A percentile compares a stretch with the other conserved stretches of the same genome.
These are phyloP conservation scores for Heterodera carotae DNA, from an alignment of 1,140 invertebrate species.

Conservation along the genomic window DNA sequence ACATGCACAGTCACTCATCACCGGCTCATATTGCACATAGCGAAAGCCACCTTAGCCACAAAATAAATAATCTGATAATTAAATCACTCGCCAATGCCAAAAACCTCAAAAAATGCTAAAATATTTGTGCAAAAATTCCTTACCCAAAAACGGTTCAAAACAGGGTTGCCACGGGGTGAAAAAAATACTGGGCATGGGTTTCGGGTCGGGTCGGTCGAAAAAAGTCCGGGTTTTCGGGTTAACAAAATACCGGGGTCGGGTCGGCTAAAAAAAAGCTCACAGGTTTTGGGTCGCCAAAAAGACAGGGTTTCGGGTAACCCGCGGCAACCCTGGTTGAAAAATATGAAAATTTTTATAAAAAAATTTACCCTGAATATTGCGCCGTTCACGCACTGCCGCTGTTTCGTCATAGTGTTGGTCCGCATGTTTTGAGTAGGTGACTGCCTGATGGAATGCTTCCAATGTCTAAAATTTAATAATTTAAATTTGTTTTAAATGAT, in stretches of 20 bases:
- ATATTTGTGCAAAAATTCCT: constrained; percentile 27
- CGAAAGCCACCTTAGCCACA: constrained; percentile 55
- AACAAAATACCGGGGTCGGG: no score
- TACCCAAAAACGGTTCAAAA: no score
- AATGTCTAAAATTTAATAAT: constrained; percentile 40
- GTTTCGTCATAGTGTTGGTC: constrained; percentile 35
- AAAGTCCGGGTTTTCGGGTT: no score
- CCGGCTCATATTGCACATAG: constrained; percentile 61
- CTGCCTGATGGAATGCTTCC: constrained; percentile 63
- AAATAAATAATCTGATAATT: no score
- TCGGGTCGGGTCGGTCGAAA: no score
- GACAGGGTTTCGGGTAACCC: no score
- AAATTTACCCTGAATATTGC: constrained; percentile 17
- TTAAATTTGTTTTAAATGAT: constrained; percentile 9
- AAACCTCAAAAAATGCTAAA: constrained; percentile 10
- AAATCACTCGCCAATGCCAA: no score
- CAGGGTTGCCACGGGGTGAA: no score
- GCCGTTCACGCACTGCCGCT: neutral
- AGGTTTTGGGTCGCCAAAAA: no score
- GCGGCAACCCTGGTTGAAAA: neutral
- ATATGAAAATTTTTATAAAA: constrained; percentile 13
- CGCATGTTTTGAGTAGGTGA: constrained; percentile 56
- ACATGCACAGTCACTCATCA: constrained; percentile 60
- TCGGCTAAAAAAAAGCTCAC: no score
- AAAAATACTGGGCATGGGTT: no score